phyloP scores from a whole-genome alignment of 2,888 invertebrate genomes.

The Parochlus steinenii region DNA sequence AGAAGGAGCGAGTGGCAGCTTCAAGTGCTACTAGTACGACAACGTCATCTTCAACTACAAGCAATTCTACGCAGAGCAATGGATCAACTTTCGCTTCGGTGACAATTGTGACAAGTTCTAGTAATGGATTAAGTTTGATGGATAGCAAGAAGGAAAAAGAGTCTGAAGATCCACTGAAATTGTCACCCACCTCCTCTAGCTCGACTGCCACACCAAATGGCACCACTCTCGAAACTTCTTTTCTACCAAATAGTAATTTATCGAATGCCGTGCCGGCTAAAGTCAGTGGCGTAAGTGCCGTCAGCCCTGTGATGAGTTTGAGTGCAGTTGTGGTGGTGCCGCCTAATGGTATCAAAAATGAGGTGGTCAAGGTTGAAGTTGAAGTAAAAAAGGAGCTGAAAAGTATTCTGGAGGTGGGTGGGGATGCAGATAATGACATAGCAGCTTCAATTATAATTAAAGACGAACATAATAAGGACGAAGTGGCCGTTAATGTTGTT shows the following conservation, averaged over 20 bases:
- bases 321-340: too few relatives aligned
- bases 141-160: conserved; percentile 6
- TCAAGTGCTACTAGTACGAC: conserved; percentile 16
- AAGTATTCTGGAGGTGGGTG: too few relatives aligned
- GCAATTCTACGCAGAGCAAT: conserved; percentile 10
- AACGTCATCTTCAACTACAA: conserved; percentile 11
- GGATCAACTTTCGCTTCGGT: conserved; percentile 10
- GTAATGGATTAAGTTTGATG: conserved; percentile 10
- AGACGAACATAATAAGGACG: background rate
- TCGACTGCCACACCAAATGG: conserved; percentile 9
- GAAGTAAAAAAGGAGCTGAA: too few relatives aligned
- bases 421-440: background rate
- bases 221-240: conserved; percentile 13
- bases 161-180: conserved; percentile 6
- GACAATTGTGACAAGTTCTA: conserved; percentile 15
- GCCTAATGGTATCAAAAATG: too few relatives aligned
- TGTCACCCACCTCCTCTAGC: conserved; percentile 9
- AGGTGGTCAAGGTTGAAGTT: too few relatives aligned
- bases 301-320: too few relatives aligned
- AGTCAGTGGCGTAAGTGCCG: too few relatives aligned
- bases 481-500: background rate
- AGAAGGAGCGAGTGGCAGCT: conserved; percentile 23
- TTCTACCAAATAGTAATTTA: conserved; percentile 25
- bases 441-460: background rate
- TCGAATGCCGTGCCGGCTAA: too few relatives aligned